Evolutionary conservation across 2,888 invertebrate species (phyloP), one percentile per base, ranked within the genome.

Genomic region (Chirona hameri): DNA sequence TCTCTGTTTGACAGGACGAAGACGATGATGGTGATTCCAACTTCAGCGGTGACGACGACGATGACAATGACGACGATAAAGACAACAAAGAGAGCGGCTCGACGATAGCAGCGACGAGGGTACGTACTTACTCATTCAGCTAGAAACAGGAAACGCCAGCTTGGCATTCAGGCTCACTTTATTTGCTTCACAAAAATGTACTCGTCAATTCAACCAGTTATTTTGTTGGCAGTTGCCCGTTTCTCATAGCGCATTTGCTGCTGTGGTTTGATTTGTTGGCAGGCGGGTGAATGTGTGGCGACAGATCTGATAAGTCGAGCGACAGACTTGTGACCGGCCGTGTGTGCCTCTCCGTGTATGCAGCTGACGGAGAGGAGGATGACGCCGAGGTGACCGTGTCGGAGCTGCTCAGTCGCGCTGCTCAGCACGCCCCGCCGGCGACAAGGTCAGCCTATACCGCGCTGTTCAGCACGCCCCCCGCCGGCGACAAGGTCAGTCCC

Each of bases 1-100:
- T 60, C 9, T 24, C 1, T 24, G 21, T 24, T 10, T 27, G 5
- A 10, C 27, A 65, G 65, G 65, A 81, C 39, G 81, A 83, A 2
- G 82, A 82, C 27, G 82, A 79, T 57, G 84, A 84, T 39, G 15
- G 60, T 15, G 81, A 95, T 92, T 86, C 96, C 91, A 27, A 94
- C 93, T 86, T 95, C 93, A 87, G 95, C 95, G 84, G 95, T 94
- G 84, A 95, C 94, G 82, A 95, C 95, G 90, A 96, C 95, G 87
- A 95, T 94, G 88, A 95, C 94, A 24, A 94, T 94, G 10, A 95
- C 94, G 52, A 95, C 90, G 0, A 95, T 4, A 82, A 82, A 12
- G 82, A 82, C 94, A 24, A 94, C 94, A 82, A 82, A 21, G 82
- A 83, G 27, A 79, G 82, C n/a, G 57, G 27, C 1, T 82, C 65